Evolutionary conservation across 2,113 vertebrate genomes (phyloP).

Genomic region (Oophaga pumilio): DNA sequence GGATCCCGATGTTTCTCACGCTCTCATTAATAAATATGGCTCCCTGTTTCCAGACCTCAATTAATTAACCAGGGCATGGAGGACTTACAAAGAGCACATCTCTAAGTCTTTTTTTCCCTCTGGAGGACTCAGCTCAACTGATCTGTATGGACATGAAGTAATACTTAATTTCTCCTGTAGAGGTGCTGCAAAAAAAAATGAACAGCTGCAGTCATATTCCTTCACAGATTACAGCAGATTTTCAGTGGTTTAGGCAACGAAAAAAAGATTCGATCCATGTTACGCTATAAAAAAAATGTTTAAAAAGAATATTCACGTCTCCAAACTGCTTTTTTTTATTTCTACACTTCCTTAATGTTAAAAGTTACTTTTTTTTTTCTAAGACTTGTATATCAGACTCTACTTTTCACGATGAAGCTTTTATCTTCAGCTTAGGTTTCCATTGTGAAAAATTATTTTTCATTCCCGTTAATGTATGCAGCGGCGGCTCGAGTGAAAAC

Average conservation of each 20-base stretch:
- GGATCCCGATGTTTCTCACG: too few relatives aligned
- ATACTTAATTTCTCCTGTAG: background rate
- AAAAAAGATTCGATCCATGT: background rate
- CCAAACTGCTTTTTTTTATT: background rate
- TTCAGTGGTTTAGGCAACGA: background rate
- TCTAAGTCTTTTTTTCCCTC: too few relatives aligned
- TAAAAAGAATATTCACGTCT: background rate
- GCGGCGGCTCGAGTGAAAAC: background rate
- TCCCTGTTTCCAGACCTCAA: background rate
- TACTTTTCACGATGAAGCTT: background rate
- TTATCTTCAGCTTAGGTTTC: slow-evolving; percentile 4
- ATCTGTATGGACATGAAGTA: too few relatives aligned
- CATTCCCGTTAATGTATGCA: slow-evolving; percentile 10
- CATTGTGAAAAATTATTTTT: slow-evolving; percentile 16
- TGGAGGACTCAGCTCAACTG: too few relatives aligned
- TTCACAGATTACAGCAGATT: background rate
- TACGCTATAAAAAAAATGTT: too few relatives aligned
- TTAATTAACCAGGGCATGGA: background rate
- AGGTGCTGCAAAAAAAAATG: background rate
- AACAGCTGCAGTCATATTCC: background rate
- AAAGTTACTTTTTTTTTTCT: background rate
- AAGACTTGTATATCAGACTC: slow-evolving; percentile 3
- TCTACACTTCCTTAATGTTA: background rate
- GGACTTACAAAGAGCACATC: background rate
- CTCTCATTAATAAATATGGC: too few relatives aligned